Evolutionary conservation across 2,113 vertebrate genomes (phyloP), one percentile per base, ranked within the genome.

Genomic region (Bungarus multicinctus): DNA sequence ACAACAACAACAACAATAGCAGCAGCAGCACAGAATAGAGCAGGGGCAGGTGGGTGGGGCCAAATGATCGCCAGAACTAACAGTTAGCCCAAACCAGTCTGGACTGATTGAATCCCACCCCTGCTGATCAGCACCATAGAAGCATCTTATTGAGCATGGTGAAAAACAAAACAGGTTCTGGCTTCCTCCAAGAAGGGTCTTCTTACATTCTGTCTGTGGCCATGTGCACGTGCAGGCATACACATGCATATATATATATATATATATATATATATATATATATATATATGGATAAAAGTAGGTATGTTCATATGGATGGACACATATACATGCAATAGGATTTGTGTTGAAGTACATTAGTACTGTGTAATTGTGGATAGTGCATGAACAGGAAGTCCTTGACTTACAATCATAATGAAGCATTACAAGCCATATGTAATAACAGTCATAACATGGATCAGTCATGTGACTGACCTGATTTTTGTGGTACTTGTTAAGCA

Each of bases 361-460:
- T 58, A 39, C 91, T 89, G 34, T 93, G 47, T 91, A 91, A 91
- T 91, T 93, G 54, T 89, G 7, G 6, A 27, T 95, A 85, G 4
- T 88, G n/a, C 16, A 18, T 39, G n/a, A 64, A 64, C 27, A 64
- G 30, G 60, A 64, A 64, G 27, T 64, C 60, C 60, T 64, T n/a
- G 60, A 64, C 0, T n/a, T 64, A 64, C 27, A 64, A n/a, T 27
- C 60, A n/a, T 30, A 64, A 30, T 64, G 60, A 64, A 64, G 27
- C 27, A 11, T 30, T 30, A 12, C 3, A 23, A n/a, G 11, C 11
- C 60, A 64, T 30, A 30, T n/a, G 27, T 64, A 64, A 14, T 64
- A n/a, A 64, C 60, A 64, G 60, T 64, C 27, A n/a, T 64, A 30
- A 30, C 12, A 64, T 64, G 60, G 60, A 64, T 14, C 11, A n/a